Conservation (phyloP, 2,113 vertebrate species). For the Carassius auratus region DNA sequence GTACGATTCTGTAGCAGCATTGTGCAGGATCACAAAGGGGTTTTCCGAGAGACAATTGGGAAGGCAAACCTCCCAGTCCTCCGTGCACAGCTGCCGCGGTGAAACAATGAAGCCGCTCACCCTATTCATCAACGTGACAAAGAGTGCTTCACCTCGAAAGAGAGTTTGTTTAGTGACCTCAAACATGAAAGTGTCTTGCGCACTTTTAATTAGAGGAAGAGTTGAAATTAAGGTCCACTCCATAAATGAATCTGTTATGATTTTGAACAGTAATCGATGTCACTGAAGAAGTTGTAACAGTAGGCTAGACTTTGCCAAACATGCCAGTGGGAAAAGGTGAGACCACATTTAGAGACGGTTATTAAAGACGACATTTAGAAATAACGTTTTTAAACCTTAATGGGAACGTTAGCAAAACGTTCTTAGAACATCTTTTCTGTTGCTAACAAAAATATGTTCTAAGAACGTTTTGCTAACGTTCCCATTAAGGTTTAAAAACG, state of each 20-base stretch:
- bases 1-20: slow-evolving; percentile 17
- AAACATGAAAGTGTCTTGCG: slow-evolving; percentile 49
- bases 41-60: slow-evolving; percentile 28
- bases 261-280: background rate
- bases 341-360: too few relatives aligned
- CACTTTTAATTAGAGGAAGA: slow-evolving; percentile 20
- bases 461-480: too few relatives aligned
- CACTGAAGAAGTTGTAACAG: background rate
- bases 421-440: too few relatives aligned
- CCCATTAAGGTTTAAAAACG: too few relatives aligned
- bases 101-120: slow-evolving; percentile 52
- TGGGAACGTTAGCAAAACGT: too few relatives aligned
- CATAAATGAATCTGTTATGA: background rate
- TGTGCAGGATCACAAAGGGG: slow-evolving; percentile 49
- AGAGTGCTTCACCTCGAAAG: slow-evolving; percentile 43
- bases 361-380: too few relatives aligned
- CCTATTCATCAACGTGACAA: slow-evolving; percentile 52
- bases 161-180: slow-evolving; percentile 54
- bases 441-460: background rate
- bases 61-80: slow-evolving; percentile 26
- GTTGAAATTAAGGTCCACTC: background rate
- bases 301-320: background rate
- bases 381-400: too few relatives aligned
- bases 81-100: slow-evolving; percentile 49
- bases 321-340: background rate